Base-by-base conservation (phyloP, 2,113 vertebrate genomes). In the Coryphaenoides rupestris region DNA sequence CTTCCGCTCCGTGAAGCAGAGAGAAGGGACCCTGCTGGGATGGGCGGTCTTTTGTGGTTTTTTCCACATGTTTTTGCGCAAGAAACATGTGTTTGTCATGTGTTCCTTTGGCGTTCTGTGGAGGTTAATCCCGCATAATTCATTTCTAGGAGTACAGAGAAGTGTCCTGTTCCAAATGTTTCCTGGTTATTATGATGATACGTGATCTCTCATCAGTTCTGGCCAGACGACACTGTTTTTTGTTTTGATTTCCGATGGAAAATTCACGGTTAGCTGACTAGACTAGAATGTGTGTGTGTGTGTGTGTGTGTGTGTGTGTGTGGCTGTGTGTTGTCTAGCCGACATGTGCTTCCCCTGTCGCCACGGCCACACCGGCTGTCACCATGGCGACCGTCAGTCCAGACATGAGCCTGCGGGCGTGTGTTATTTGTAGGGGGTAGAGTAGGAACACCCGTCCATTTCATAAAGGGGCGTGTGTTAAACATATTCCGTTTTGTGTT, bases 291-390 rank as follows among this genome's bases (percentile, higher is more conserved):
- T 21, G 47, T 45, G 55, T 62, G 57, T 19, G 55, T 57, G 56
- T 13, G 55, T 57, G 55, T 26, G 55, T 12, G 52, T 54, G 54
- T 55, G 40, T 19, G 56, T 53, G 61, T 5, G 6, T 0, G 58
- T 19, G 10, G 75, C n/a, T n/a, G n/a, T n/a, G n/a, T n/a, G n/a
- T n/a, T n/a, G n/a, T 66, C 73, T n/a, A n/a, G 24, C 60, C 66
- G 54, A 53, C 23, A 9, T 62, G 19, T 46, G 58, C 65, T 73
- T 78, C 68, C 72, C 58, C 53, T 76, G 55, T 78, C 73, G 72
- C 63, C 80, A 63, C 3, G 0, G 62, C 60, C 9, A 14, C 63
- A 53, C 54, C 66, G 63, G 56, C 24, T 60, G 67, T 81, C 72
- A 47, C 77, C 65, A 69, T 73, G 69, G 76, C 70, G 69, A 77